Conservation (phyloP, 1,140 invertebrate genomes). For the Halyomorpha halys region DNA sequence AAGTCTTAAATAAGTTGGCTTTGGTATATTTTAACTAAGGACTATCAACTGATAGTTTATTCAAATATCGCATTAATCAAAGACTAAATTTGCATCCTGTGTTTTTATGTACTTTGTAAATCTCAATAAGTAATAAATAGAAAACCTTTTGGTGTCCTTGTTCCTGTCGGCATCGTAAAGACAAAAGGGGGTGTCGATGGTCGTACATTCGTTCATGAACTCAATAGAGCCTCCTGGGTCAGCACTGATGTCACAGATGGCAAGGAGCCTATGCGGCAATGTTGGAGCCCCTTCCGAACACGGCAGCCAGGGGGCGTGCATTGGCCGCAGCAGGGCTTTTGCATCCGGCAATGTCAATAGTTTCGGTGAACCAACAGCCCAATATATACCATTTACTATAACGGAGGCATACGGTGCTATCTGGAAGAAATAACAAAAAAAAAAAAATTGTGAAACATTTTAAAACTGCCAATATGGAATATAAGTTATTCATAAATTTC, state of each 20-base stretch:
- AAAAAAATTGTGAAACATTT: neutral
- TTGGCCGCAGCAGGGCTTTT: conserved; percentile 79
- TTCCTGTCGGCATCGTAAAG: conserved; percentile 97
- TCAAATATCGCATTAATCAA: no score
- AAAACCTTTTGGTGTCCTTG: conserved; percentile 82
- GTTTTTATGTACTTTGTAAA: no score
- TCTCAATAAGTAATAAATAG: no score
- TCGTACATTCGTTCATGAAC: conserved; percentile 99
- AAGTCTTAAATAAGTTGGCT: no score
- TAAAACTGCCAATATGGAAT: no score
- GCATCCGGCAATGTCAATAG: conserved; percentile 95
- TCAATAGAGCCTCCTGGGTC: conserved; percentile 98
- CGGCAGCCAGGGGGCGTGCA: conserved; percentile 85
- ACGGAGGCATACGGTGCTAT: conserved; percentile 96
- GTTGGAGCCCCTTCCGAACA: conserved; percentile 64
- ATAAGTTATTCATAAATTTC: no score
- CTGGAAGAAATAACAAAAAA: conserved; percentile 42
- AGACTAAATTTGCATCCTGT: no score
- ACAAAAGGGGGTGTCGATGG: conserved; percentile 97
- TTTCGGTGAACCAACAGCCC: conserved; percentile 92
- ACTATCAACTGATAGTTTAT: no score
- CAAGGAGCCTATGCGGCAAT: conserved; percentile 79
- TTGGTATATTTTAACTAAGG: no score
- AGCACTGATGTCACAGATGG: conserved; percentile 96
- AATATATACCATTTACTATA: conserved; percentile 97